Conservation (phyloP, 2,797 vertebrate genomes). For the Sebastes variabilis region DNA sequence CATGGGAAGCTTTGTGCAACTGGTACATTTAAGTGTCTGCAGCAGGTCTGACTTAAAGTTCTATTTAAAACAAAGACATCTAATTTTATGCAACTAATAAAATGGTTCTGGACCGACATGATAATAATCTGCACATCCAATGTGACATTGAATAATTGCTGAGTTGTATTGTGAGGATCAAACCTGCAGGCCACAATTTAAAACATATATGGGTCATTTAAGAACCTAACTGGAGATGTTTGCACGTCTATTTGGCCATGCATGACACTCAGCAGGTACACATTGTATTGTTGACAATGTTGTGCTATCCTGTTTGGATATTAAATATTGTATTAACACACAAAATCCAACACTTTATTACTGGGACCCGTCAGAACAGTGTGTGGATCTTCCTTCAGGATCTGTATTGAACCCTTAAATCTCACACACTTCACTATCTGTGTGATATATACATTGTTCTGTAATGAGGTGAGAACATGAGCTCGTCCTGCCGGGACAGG, state of each 20-base stretch:
- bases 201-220: background rate
- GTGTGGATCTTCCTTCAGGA: background rate
- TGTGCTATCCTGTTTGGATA: too few species aligned
- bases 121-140: background rate
- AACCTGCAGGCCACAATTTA: background rate
- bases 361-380: too few species aligned
- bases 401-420: background rate
- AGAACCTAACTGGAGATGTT: background rate
- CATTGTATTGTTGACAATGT: background rate
- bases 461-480: conserved; percentile 10
- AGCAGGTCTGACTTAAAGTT: too few species aligned
- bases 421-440: background rate
- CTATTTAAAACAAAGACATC: fast-evolving
- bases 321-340: too few species aligned
- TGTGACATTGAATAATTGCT: background rate
- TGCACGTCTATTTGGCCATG: background rate
- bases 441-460: background rate
- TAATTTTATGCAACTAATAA: too few species aligned
- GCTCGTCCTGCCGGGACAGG: conserved; percentile 13
- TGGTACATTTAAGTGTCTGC: too few species aligned
- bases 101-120: background rate
- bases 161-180: fast-evolving
- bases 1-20: too few species aligned
- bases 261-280: background rate
- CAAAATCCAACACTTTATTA: too few species aligned